Base-by-base conservation (phyloP, 1,140 invertebrate species). In the Caerostris darwini region DNA sequence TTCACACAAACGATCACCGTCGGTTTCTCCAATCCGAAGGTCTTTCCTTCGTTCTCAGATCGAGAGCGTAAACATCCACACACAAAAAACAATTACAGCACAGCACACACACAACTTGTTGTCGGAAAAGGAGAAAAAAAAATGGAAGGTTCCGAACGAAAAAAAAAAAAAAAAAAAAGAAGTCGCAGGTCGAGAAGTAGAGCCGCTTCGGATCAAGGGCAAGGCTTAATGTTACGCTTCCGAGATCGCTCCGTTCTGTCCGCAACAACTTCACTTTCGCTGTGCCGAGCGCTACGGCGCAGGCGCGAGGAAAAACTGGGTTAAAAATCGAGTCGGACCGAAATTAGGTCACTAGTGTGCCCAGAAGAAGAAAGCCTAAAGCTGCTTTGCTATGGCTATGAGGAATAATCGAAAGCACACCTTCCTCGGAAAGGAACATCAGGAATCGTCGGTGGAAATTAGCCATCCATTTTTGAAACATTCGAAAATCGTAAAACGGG, bases 291-390 rank as follows among this genome's bases (percentile, higher is more conserved):
- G 12, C 59, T 67, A 77, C 53, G 57, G 88, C 54, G 88, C 88
- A 71, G 14, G 69, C 71, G 90, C 90, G 69, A 34, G 34, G 34
- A 67, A 82, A 91, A 89, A 91, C 58, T 91, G 90, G 90, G 90
- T 91, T 91, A 91, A 91, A 88, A 34, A 91, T 34, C 90, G 90
- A 77, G 67, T 56, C 17, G 69, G 34, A 57, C 67, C 54, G 90
- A 91, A 91, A 91, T 59, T 91, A 54, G 90, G 90, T 91, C 90
- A 91, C 90, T 91, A 91, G 90, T 91, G 90, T 91, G 71, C 12
- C 19, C 50, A 58, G 56, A 56, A 71, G 19, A 34, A 81, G 54
- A 14, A 34, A 34, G 34, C 34, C 34, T 34, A 34, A 34, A 34
- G 34, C 34, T 34, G 34, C 34, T 34, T 34, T 34, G 34, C 34